These are phyloP conservation scores for Onthophagus sagittarius DNA, from an alignment of 2,888 invertebrate genomes.

Conservation along the genomic window DNA sequence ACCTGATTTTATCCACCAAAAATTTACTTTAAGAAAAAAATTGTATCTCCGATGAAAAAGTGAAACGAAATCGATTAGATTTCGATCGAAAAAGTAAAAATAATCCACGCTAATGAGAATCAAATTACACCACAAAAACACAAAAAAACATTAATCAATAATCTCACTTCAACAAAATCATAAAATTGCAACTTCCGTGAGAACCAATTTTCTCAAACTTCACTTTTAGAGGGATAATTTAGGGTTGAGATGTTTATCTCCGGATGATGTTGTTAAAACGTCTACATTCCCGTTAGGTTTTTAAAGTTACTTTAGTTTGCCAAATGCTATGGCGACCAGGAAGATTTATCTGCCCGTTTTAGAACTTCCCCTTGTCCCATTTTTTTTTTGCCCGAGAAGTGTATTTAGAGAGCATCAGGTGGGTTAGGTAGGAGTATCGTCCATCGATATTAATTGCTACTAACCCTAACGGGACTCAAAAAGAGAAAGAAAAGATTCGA, in stretches of 20 bases:
- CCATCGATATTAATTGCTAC: neutral
- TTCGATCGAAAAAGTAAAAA: too few relatives aligned
- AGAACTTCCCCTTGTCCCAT: neutral
- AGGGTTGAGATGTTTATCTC: too few relatives aligned
- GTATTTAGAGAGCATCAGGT: neutral
- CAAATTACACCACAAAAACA: neutral
- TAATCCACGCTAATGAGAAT: neutral
- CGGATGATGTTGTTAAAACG: too few relatives aligned
- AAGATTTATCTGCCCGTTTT: neutral
- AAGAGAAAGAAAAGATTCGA: neutral
- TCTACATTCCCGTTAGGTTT: too few relatives aligned
- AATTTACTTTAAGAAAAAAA: neutral
- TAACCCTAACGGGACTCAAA: neutral
- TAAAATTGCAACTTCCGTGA: too few relatives aligned
- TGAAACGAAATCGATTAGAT: too few relatives aligned
- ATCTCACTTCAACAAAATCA: too few relatives aligned
- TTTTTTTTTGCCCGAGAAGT: neutral
- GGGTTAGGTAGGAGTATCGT: neutral
- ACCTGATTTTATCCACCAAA: neutral
- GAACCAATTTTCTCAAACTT: too few relatives aligned
- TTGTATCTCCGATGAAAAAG: neutral
- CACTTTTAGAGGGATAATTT: too few relatives aligned
- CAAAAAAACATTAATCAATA: neutral
- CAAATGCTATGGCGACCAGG: neutral
- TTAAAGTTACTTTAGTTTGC: too few relatives aligned